Conservation (phyloP, 92 coral and sea anemone genomes). For the Epizoanthus fatuus region DNA sequence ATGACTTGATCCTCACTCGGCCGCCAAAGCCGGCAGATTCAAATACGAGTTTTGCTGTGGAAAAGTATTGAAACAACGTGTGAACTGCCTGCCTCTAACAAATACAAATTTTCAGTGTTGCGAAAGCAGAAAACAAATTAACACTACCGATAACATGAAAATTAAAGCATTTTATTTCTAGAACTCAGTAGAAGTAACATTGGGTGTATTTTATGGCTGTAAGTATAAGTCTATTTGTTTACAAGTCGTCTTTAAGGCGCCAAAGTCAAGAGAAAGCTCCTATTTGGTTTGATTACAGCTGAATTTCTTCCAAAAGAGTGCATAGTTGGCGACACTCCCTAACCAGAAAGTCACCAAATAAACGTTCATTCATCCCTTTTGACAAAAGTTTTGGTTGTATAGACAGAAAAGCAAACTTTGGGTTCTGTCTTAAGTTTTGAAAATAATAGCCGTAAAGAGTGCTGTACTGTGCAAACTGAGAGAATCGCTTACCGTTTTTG, state of each 20-base stretch:
- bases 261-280: background rate
- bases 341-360: background rate
- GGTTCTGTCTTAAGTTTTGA: too few relatives aligned
- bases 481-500: slow-evolving; percentile 62
- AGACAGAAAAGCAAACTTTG: background rate
- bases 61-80: slow-evolving; percentile 7
- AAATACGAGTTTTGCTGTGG: slow-evolving; percentile 73
- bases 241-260: background rate
- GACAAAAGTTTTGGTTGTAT: too few relatives aligned
- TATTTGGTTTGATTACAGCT: background rate
- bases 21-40: slow-evolving; percentile 81
- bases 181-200: too few relatives aligned
- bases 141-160: too few relatives aligned
- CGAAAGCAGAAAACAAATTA: too few relatives aligned
- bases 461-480: too few relatives aligned
- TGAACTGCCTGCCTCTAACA: too few relatives aligned
- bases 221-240: background rate
- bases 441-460: too few relatives aligned
- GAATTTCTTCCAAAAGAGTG: background rate
- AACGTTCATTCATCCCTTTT: background rate
- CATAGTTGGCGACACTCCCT: background rate
- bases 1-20: slow-evolving; percentile 74
- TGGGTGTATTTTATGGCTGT: too few relatives aligned
- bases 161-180: too few relatives aligned
- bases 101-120: too few relatives aligned